These are phyloP conservation scores for Apus apus DNA, from an alignment of 2,113 vertebrate species.

Conservation along the genomic window DNA sequence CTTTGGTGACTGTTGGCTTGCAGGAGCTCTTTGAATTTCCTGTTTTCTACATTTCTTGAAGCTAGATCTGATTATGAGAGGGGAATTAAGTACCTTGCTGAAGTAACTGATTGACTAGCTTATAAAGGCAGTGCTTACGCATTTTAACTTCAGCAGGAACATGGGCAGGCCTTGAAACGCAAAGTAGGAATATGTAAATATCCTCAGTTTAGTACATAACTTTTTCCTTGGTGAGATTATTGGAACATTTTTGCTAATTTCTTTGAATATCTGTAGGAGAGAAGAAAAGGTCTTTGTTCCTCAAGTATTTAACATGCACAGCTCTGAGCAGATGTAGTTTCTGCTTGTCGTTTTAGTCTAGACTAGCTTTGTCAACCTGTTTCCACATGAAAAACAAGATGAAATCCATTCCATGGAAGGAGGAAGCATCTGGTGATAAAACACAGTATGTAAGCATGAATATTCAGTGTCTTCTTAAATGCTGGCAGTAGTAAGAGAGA, in stretches of 20 bases:
- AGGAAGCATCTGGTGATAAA: not conserved
- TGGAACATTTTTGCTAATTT: not conserved
- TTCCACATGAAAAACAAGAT: not conserved
- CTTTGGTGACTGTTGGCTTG: constrained; percentile 42
- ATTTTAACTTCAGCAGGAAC: not conserved
- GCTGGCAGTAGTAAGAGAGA: not conserved
- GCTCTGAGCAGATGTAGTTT: not conserved
- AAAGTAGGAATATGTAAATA: not conserved
- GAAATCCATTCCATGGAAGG: not conserved
- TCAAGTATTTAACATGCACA: not conserved
- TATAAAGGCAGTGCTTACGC: rapidly evolving
- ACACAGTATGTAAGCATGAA: not conserved
- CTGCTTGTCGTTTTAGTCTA: not conserved
- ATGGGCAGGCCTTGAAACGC: not conserved
- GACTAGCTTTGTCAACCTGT: not conserved
- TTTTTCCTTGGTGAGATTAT: not conserved
- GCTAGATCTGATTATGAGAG: constrained; percentile 47
- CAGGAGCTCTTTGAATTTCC: constrained; percentile 55
- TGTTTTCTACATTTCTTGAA: constrained; percentile 38
- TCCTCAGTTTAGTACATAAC: not conserved
- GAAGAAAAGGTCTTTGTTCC: not conserved
- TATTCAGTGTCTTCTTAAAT: not conserved
- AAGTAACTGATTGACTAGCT: constrained; percentile 41
- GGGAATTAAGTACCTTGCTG: constrained; percentile 50
- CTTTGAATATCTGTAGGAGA: not conserved